Evolutionary conservation across 2,113 vertebrate genomes (phyloP), one percentile per base, ranked within the genome.

Genomic region (Psephotus haematonotus): DNA sequence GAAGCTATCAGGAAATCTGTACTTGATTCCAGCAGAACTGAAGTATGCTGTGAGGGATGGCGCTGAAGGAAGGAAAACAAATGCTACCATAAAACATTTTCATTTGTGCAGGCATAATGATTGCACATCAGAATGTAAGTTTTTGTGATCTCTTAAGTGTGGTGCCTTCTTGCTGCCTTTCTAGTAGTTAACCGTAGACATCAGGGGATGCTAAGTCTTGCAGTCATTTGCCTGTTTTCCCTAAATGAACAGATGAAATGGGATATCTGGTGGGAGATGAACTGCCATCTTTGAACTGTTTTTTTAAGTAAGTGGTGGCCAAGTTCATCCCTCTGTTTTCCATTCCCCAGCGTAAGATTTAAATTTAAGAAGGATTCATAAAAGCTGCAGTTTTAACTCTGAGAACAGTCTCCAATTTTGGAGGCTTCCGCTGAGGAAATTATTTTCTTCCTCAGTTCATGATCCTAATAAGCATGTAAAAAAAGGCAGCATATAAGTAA

Each of bases 371-470:
- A 91, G 17, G 60, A 60, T 83, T 81, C 46, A 31, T n/a, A 67
- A 79, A 90, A 91, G n/a, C 44, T 63, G 52, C 25, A 37, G 17
- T 46, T 88, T 90, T 94, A 24, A 64, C 47, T 85, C 41, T 49
- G 49, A 83, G 41, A 44, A 49, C 6, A 2, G 88, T 74, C 13
- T 93, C 62, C 35, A 77, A 28, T 88, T 78, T 78, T 78, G 59
- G 70, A 71, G 50, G 46, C 59, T 93, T 95, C 76, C 5, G 4
- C 81, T 50, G 64, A 60, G 62, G 65, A 91, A 93, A 78, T 83
- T 0, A 67, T 57, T 84, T 92, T 92, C 47, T n/a, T 92, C 33
- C 47, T 76, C 39, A n/a, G 43, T 84, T 91, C 47, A 31, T 29
- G 35, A 70, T 89, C 25, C 44, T 85, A 79, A 72, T 49, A 92